Evolutionary conservation across 2,113 vertebrate genomes (phyloP), one percentile per base, ranked within the genome.

Genomic region (Galeopterus variegatus): DNA sequence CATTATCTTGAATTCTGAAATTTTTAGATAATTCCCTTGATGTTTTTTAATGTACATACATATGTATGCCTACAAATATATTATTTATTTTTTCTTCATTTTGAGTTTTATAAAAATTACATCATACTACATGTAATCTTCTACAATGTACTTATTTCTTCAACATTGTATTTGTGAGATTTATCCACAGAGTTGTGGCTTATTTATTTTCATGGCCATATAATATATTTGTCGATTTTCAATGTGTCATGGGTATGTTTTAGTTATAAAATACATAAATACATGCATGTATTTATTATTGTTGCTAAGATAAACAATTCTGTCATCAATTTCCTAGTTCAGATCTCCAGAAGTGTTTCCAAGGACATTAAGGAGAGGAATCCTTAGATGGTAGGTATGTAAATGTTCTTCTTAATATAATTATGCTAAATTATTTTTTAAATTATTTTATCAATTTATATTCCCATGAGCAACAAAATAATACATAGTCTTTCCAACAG

Each of bases 41-140:
- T 67, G 31, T 45, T 85, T 9, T 80, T 77, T 94, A 88, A 52
- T 41, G 6, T 58, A 36, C 5, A 18, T n/a, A 17, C 8, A 31
- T 41, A 54, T 33, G 62, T 79, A 67, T n/a, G 33, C 21, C 56
- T 86, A 69, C 41, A 2, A 86, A 50, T 88, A n/a, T 36, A 86
- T 84, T 26, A 64, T 45, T 90, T 58, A 80, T 4, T 28, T 60
- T 65, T 73, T 31, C 26, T 84, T 85, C 69, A 92, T 60, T 94
- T 94, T 75, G 15, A 76, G 48, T 81, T 70, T 80, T 92, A 87
- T 72, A 77, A 79, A 89, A 83, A 62, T 77, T 90, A 77, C 5
- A 52, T 65, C 33, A 82, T 82, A 26, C 23, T 15, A 41, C 36
- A 52, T 45, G 9, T 58, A 82, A 90, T 60, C 11, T 82, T 72